Evolutionary conservation across 2,888 invertebrate genomes (phyloP).

Genomic region (Nephrotoma appendiculata): DNA sequence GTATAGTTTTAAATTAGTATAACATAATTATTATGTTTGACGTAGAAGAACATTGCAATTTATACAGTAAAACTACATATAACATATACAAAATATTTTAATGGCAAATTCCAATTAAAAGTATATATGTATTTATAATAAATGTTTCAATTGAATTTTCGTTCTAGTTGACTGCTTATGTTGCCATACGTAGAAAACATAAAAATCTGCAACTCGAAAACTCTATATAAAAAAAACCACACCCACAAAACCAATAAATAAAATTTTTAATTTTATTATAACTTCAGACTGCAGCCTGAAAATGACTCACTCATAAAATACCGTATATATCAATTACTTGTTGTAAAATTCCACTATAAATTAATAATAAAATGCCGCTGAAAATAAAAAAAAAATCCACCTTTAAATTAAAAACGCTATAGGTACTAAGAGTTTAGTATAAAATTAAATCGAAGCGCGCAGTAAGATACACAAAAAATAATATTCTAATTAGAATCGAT

Average conservation of each 20-base stretch:
- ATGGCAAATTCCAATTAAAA: background rate
- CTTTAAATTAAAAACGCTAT: background rate
- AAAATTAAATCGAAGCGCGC: background rate
- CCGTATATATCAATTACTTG: background rate
- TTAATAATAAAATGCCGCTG: background rate
- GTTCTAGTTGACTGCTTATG: background rate
- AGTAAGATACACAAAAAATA: background rate
- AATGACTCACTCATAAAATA: background rate
- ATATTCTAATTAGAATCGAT: background rate
- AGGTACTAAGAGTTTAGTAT: background rate
- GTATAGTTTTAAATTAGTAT: too few relatives aligned
- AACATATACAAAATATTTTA: background rate
- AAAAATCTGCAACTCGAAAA: background rate
- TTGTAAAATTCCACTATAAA: background rate
- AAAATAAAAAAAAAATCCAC: background rate
- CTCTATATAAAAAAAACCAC: background rate
- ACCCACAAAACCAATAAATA: background rate
- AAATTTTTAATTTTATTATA: background rate
- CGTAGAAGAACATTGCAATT: too few relatives aligned
- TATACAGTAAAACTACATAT: too few relatives aligned
- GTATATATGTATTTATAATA: background rate
- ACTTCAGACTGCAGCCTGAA: background rate
- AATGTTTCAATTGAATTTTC: background rate
- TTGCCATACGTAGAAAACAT: background rate
- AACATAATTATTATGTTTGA: too few relatives aligned